phyloP scores from a whole-genome alignment of 2,113 vertebrate genomes.

The Fukomys damarensis region DNA sequence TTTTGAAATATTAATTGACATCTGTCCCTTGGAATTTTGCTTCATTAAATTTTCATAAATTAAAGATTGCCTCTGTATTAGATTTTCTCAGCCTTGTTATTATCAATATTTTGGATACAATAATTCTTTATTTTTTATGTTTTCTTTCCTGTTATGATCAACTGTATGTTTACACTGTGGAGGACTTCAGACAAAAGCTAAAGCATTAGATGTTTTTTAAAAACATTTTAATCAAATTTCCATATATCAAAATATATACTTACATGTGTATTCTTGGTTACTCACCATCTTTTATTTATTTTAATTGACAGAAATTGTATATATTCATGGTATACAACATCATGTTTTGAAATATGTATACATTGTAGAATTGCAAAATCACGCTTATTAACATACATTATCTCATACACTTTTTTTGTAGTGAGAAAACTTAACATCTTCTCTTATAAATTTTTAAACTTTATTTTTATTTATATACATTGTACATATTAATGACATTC shows the following conservation, averaged over 20 bases:
- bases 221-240: neutral
- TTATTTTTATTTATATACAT: neutral
- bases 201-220: neutral
- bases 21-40: slow-evolving; percentile 32
- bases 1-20: slow-evolving; percentile 26
- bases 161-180: neutral
- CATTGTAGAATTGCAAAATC: neutral
- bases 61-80: neutral
- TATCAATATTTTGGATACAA: neutral
- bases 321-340: neutral
- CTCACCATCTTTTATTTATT: neutral
- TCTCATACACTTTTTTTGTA: neutral
- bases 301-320: neutral
- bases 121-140: neutral
- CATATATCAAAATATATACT: neutral
- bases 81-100: neutral
- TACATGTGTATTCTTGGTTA: neutral
- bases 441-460: neutral
- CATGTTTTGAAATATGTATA: neutral
- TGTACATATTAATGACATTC: neutral
- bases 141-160: neutral
- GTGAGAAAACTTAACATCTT: neutral
- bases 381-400: neutral
- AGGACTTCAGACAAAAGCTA: slow-evolving; percentile 5
- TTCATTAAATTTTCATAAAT: slow-evolving; percentile 15